A percentile compares a stretch with the other conserved stretches of the same genome.
These are phyloP conservation scores for Lepidurus packardi DNA, from an alignment of 1,140 invertebrate species.

Conservation along the genomic window DNA sequence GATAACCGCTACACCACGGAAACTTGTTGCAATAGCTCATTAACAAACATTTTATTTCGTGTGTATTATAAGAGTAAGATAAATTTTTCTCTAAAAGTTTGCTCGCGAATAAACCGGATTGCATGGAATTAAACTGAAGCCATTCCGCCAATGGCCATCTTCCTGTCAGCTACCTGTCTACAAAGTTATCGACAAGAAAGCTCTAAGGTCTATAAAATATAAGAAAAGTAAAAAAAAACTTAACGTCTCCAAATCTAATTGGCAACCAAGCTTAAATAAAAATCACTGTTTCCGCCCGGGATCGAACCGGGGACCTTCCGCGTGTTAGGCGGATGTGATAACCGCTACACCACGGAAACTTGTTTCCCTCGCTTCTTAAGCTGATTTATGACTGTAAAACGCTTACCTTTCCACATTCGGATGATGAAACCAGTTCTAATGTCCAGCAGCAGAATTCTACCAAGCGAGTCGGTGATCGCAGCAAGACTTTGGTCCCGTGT, in stretches of 20 bases:
- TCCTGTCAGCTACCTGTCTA: too few species aligned
- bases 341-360: slow-evolving; percentile 39
- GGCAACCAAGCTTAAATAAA: neutral
- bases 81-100: too few species aligned
- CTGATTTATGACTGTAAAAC: neutral
- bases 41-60: neutral
- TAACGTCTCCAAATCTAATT: neutral
- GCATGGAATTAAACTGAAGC: too few species aligned
- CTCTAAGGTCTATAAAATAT: too few species aligned
- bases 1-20: slow-evolving; percentile 36
- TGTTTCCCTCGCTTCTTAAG: neutral
- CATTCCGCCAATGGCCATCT: too few species aligned
- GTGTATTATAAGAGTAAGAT: too few species aligned
- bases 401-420: slow-evolving; percentile 79
- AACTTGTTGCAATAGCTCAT: neutral
- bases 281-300: slow-evolving; percentile 38
- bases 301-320: slow-evolving; percentile 41
- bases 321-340: slow-evolving; percentile 42
- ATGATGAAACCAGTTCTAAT: slow-evolving; percentile 68
- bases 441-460: slow-evolving; percentile 78
- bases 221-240: too few species aligned
- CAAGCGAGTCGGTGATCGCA: slow-evolving; percentile 75
- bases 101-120: too few species aligned
- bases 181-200: too few species aligned
- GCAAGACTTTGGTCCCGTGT: slow-evolving; percentile 75